phyloP scores from a whole-genome alignment of 2,113 vertebrate genomes.

The Coregonus clupeaformis region DNA sequence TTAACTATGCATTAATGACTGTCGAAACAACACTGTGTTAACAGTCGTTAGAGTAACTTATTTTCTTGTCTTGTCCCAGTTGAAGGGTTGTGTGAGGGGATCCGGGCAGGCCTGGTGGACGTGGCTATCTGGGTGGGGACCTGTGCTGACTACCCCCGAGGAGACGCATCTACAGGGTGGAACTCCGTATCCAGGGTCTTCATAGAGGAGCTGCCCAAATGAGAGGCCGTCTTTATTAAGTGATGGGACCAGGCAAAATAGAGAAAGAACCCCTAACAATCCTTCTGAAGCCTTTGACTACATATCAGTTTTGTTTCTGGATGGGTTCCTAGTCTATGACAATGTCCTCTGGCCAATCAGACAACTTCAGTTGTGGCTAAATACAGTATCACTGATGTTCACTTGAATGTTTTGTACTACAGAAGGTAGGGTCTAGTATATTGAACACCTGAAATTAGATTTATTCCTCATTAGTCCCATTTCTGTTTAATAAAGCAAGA shows the following conservation, averaged over 20 bases:
- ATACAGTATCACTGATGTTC: slow-evolving; percentile 41
- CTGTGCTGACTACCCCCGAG: slow-evolving; percentile 90
- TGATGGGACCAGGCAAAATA: background rate
- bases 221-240: slow-evolving; percentile 35
- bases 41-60: background rate
- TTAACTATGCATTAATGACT: no score
- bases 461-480: background rate
- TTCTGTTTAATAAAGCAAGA: slow-evolving; percentile 11
- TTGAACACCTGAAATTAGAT: background rate
- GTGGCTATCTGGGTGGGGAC: slow-evolving; percentile 96
- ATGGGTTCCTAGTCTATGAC: slow-evolving; percentile 9
- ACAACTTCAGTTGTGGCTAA: slow-evolving; percentile 36
- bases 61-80: slow-evolving; percentile 70
- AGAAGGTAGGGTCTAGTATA: slow-evolving; percentile 9
- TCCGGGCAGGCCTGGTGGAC: slow-evolving; percentile 90
- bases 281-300: no score
- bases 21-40: no score
- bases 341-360: slow-evolving; percentile 28
- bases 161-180: slow-evolving; percentile 98
- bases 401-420: slow-evolving; percentile 51
- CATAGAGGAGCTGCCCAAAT: slow-evolving; percentile 96
- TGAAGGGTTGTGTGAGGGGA: slow-evolving; percentile 94
- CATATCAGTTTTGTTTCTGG: no score
- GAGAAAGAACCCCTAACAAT: no score
- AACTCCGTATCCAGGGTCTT: slow-evolving; percentile 97